phyloP scores from a whole-genome alignment of 2,797 vertebrate genomes.

The Australoheros facetus region DNA sequence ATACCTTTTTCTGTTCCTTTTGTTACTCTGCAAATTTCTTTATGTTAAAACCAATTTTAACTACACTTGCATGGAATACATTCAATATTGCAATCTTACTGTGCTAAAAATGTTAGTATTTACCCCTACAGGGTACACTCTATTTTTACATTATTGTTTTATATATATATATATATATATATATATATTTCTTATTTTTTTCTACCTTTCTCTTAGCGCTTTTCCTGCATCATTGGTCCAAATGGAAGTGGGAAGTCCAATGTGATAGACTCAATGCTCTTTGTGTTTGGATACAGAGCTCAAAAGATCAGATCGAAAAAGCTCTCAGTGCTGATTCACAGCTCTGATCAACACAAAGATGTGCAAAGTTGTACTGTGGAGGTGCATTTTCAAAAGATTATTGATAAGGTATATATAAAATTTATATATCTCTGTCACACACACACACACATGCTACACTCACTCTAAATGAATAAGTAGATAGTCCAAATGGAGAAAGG shows the following conservation, averaged over 20 bases:
- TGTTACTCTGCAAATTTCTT: constrained; percentile 13
- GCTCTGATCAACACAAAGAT: constrained; percentile 90
- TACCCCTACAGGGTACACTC: background rate
- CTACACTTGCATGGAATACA: constrained; percentile 47
- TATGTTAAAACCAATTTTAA: constrained; percentile 39
- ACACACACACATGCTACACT: constrained; percentile 17
- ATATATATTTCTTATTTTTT: background rate
- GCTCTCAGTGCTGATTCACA: constrained; percentile 95
- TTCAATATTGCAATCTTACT: constrained; percentile 8
- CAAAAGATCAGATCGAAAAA: constrained; percentile 99
- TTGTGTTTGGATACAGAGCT: constrained; percentile 98
- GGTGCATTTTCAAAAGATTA: constrained; percentile 98
- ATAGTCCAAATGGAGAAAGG: background rate
- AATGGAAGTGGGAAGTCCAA: constrained; percentile 99
- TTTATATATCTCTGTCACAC: constrained; percentile 28
- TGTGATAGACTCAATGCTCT: constrained; percentile 98
- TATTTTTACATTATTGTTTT: constrained; percentile 42
- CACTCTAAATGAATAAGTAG: constrained; percentile 13
- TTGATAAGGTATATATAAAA: constrained; percentile 89
- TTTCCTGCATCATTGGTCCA: constrained; percentile 98
- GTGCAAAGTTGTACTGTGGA: constrained; percentile 95
- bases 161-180: constrained; percentile 1
- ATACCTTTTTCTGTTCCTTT: constrained; percentile 13
- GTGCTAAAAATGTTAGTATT: constrained; percentile 17
- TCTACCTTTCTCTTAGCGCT: constrained; percentile 83